These are phyloP conservation scores for Chondrosia reniformis DNA, from an alignment of 37 sponge, comb jelly and placozoan genomes.

Conservation along the genomic window DNA sequence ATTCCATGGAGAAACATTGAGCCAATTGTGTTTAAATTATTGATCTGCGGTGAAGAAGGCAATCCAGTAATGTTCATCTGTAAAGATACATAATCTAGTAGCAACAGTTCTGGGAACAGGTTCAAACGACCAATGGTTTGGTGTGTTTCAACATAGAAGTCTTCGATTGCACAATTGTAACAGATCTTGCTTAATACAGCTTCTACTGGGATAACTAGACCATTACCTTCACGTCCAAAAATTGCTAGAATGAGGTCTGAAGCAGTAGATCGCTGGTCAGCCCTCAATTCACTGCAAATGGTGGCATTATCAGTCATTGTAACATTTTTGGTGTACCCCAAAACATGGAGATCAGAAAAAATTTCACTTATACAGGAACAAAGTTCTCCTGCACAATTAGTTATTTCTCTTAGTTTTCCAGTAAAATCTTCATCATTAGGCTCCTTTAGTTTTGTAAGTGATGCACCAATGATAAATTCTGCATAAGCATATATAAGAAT, in stretches of 20 bases:
- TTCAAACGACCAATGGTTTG: neutral
- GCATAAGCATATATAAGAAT: too few relatives aligned
- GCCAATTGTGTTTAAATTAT: neutral
- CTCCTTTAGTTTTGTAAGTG: too few relatives aligned
- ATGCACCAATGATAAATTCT: too few relatives aligned
- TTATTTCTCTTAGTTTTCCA: too few relatives aligned
- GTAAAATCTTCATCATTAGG: too few relatives aligned
- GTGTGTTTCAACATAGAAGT: neutral
- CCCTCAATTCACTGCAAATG: neutral
- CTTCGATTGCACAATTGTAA: constrained; percentile 12
- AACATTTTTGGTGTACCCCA: neutral
- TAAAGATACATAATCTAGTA: neutral
- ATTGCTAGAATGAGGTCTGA: neutral
- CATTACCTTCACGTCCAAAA: neutral
- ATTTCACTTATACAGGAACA: neutral
- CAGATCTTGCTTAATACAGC: neutral
- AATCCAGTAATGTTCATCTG: neutral
- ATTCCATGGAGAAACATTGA: neutral
- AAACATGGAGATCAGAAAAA: neutral
- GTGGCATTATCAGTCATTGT: neutral
- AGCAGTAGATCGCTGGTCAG: neutral
- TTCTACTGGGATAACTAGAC: neutral
- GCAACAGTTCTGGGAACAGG: neutral
- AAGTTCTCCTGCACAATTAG: neutral
- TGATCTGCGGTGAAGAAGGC: neutral